A percentile compares a stretch with the other conserved stretches of the same genome.
Conservation (phyloP, 2,113 vertebrate genomes). For the Chaetops frenatus region DNA sequence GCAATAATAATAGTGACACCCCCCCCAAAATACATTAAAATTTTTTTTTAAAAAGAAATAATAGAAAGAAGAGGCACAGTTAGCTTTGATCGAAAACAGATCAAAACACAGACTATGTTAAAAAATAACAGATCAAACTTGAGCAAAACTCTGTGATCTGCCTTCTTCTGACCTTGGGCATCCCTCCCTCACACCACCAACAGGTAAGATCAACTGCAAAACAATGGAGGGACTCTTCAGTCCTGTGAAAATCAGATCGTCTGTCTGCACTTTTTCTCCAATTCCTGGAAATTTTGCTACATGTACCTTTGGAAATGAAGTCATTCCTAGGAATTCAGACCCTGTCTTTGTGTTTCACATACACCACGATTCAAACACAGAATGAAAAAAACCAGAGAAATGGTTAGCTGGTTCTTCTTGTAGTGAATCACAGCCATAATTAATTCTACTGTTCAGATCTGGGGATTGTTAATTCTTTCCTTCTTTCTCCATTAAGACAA, state of each 20-base stretch:
- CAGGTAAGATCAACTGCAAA: neutral
- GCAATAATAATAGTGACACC: neutral
- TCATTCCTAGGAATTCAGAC: neutral
- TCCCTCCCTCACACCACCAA: neutral
- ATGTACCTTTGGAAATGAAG: neutral
- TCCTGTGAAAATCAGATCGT: neutral
- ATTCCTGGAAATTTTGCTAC: neutral
- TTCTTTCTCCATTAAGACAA: neutral
- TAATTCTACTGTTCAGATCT: slow-evolving; percentile 3
- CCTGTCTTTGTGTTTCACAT: neutral
- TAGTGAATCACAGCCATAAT: neutral
- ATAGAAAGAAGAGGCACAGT: neutral
- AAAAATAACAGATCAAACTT: neutral
- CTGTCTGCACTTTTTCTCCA: neutral
- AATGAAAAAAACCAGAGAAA: slow-evolving; percentile 19
- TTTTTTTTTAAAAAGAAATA: neutral
- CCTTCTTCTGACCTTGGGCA: neutral
- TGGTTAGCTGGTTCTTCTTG: neutral
- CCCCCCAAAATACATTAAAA: fast-evolving
- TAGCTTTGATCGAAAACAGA: neutral
- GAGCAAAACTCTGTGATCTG: neutral
- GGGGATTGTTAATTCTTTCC: neutral
- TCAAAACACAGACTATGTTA: neutral
- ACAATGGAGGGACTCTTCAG: neutral
- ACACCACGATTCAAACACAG: neutral